Conservation (phyloP, 2,113 vertebrate species). For the Silurus glanis region DNA sequence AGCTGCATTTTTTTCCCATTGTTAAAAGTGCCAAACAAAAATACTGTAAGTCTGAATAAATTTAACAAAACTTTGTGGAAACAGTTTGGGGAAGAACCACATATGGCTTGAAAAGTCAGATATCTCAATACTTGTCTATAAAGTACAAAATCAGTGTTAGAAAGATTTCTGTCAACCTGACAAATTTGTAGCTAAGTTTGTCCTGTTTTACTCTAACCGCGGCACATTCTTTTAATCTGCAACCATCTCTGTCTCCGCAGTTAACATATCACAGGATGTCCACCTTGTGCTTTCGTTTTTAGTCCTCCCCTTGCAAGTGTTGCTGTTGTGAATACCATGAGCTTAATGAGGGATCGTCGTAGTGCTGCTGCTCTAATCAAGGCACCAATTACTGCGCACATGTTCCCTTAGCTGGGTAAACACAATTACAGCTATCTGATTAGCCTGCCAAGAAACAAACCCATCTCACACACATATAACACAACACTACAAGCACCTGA, state of each 20-base stretch:
- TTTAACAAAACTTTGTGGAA: too few species aligned
- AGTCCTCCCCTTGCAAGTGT: not conserved
- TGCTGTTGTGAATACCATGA: slow-evolving; percentile 33
- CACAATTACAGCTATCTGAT: slow-evolving; percentile 66
- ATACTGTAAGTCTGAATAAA: too few species aligned
- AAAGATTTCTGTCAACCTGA: not conserved
- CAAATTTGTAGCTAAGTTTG: not conserved
- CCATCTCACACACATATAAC: slow-evolving; percentile 10
- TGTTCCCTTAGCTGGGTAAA: slow-evolving; percentile 60
- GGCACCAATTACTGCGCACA: slow-evolving; percentile 58
- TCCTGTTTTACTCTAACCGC: not conserved
- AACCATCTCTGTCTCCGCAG: too few species aligned
- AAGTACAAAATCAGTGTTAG: too few species aligned
- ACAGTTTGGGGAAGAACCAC: too few species aligned
- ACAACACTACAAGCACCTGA: not conserved
- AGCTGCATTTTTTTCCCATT: too few species aligned
- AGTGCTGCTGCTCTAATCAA: slow-evolving; percentile 56
- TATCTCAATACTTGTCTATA: too few species aligned
- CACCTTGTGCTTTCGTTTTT: not conserved
- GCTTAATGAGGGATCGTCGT: slow-evolving; percentile 51
- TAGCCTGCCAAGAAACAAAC: slow-evolving; percentile 56
- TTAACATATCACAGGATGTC: not conserved
- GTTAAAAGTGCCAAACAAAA: too few species aligned
- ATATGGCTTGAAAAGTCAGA: too few species aligned
- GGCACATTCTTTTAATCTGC: too few species aligned